These are phyloP conservation scores for Hydrotaea cyrtoneurina DNA, from an alignment of 2,888 invertebrate species.

Conservation along the genomic window DNA sequence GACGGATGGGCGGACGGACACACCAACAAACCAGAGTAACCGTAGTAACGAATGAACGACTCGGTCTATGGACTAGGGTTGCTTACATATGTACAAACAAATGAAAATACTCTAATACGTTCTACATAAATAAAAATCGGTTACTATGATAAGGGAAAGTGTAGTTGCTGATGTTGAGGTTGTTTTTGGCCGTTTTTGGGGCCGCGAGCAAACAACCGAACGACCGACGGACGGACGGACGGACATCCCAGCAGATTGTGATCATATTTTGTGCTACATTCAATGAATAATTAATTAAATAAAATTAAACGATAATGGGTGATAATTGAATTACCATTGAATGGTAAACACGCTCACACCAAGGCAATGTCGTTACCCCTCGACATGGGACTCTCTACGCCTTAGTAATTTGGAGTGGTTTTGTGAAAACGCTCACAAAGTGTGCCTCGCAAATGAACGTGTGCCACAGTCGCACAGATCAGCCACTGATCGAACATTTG, in stretches of 20 bases:
- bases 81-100: not conserved
- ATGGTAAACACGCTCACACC: not conserved
- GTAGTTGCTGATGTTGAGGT: not conserved
- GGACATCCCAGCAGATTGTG: slow-evolving; percentile 25
- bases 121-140: not conserved
- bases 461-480: not conserved
- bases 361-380: no score
- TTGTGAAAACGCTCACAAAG: not conserved
- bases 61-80: not conserved
- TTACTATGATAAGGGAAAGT: not conserved
- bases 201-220: not conserved
- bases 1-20: no score
- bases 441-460: not conserved
- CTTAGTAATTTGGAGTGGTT: not conserved
- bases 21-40: not conserved
- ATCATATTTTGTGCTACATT: not conserved
- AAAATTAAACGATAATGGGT: slow-evolving; percentile 14
- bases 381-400: not conserved
- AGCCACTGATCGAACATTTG: not conserved
- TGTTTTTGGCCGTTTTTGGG: not conserved
- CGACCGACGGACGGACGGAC: not conserved
- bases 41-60: not conserved
- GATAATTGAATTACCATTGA: not conserved
- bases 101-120: not conserved
- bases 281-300: slow-evolving; percentile 11